Evolutionary conservation across 2,888 invertebrate species (phyloP).

Genomic region (Augiades crinisus): DNA sequence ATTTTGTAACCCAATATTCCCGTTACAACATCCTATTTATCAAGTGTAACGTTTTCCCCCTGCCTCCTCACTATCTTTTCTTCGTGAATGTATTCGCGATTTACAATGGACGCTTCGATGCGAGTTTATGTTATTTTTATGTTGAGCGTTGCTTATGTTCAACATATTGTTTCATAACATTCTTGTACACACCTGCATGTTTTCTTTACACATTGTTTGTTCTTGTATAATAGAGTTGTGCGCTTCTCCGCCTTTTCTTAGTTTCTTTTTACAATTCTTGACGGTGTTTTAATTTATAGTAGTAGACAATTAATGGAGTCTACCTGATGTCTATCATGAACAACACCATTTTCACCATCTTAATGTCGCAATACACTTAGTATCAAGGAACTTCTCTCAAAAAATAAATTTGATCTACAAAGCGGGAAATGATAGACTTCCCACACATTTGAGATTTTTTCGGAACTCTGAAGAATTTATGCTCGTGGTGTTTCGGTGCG

Average conservation of each 20-base stretch:
- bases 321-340: no score
- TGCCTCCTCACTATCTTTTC: conserved; percentile 29
- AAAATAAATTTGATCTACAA: no score
- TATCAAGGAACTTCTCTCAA: no score
- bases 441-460: no score
- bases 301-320: no score
- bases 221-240: background rate
- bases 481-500: no score
- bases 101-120: conserved; percentile 1
- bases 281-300: no score
- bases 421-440: no score
- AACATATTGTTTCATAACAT: background rate
- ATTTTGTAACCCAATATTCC: conserved; percentile 61
- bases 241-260: background rate
- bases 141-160: background rate
- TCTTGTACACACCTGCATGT: background rate
- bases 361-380: no score
- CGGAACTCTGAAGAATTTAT: no score
- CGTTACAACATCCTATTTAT: conserved; percentile 54
- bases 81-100: conserved; percentile 10
- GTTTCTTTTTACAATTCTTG: no score
- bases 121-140: conserved; percentile 8
- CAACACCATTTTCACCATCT: no score
- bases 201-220: background rate
- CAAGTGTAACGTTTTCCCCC: conserved; percentile 48